Evolutionary conservation across 2,888 invertebrate species (phyloP).

Genomic region (Iselma pallidipennis): DNA sequence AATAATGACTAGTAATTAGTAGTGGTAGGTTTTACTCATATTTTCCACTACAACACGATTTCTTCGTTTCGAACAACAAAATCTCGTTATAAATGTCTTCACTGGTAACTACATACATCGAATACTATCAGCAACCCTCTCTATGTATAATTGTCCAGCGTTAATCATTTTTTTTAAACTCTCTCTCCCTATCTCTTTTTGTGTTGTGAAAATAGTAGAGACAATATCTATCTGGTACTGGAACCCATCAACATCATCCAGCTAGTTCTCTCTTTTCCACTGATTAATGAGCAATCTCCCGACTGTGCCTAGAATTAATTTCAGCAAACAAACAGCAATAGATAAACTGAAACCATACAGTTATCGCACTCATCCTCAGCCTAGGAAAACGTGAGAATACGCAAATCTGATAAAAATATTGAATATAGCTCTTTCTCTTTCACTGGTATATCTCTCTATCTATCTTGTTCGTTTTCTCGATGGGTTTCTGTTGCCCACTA

Average conservation of each 20-base stretch:
- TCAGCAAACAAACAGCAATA: slow-evolving; percentile 53
- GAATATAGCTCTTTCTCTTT: slow-evolving; percentile 41
- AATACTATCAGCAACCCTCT: not conserved
- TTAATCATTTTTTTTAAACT: not conserved
- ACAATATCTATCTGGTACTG: not conserved
- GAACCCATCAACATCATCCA: slow-evolving; percentile 37
- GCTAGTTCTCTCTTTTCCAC: slow-evolving; percentile 20
- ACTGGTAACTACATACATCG: not conserved
- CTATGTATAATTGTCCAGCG: not conserved
- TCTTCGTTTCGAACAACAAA: too few relatives aligned
- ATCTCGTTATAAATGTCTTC: not conserved
- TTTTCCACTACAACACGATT: not conserved
- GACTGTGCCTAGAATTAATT: slow-evolving; percentile 53
- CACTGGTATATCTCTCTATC: not conserved
- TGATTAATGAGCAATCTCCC: slow-evolving; percentile 53
- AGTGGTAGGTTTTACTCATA: not conserved
- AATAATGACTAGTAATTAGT: not conserved
- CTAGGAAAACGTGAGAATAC: slow-evolving; percentile 55
- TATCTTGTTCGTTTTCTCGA: not conserved
- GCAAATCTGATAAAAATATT: slow-evolving; percentile 56
- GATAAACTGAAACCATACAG: slow-evolving; percentile 49
- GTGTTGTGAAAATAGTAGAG: too few relatives aligned
- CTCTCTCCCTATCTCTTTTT: too few relatives aligned
- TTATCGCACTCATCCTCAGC: slow-evolving; percentile 46
- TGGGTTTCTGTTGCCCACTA: not conserved